Evolutionary conservation across 37 sponge, comb jelly and placozoan genomes (phyloP), one percentile per base, ranked within the genome.

Genomic region (Aplysina aerophoba): DNA sequence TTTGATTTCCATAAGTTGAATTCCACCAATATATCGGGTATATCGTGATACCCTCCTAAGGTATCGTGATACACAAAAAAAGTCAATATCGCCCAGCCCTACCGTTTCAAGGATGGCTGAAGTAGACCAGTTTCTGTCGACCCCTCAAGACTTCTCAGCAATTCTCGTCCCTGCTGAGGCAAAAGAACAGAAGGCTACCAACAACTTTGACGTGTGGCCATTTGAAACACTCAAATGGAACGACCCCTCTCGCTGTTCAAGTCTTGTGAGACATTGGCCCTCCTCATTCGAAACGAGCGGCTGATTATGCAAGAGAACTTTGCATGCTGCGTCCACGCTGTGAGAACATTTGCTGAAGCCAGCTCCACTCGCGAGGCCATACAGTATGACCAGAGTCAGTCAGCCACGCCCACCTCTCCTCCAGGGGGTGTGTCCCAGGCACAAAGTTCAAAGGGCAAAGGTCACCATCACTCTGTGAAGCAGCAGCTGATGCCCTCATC

Each of bases 291-390:
- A 0, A 41, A 53, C n/a, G 89, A 88, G 19, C 67, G 36, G 1
- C 55, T 36, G 44, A 40, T 88, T 39, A 85, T 64, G 30, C 16
- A 80, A 12, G 83, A 80, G 28, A 94, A 91, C 81, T 94, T 94
- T 67, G 59, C 69, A 22, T 22, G 31, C 56, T 87, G 88, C 50
- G 79, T 94, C 35, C 87, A 84, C 39, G 87, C 86, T 67, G 86
- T 93, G 0, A 61, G 93, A 28, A 84, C 74, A 27, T 85, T 93
- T 31, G 71, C 90, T 0, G 90, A 93, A 71, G 75, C 87, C 34
- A 67, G 82, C 62, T 55, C 87, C 0, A 37, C 58, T 27, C 28
- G 72, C 55, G 20, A 17, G 34, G 80, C 87, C 21, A 31, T 90
- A 16, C 60, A 86, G 38, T 73, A 90, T 39, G 87, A 90, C 38